Base-by-base conservation (phyloP, 2,113 vertebrate genomes). In the Conger conger region DNA sequence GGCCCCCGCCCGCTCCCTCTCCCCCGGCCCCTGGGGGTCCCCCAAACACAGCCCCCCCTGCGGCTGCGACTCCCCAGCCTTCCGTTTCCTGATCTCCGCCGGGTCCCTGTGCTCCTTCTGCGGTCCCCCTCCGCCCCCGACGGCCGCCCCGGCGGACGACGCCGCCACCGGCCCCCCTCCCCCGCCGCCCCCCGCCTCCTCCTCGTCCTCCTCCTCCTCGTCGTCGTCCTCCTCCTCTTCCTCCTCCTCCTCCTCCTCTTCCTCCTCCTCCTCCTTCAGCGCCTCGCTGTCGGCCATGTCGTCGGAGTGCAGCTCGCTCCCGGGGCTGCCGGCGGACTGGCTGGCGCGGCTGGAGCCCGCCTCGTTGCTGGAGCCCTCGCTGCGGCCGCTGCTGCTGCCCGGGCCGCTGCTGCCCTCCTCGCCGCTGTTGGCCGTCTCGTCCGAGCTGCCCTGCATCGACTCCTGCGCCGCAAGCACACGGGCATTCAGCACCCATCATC, bases 391-490 rank as follows among this genome's bases (percentile, higher is more conserved):
- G 93, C 97, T 99, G 91, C 98, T 98, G 36, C 97, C 97, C 27
- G 97, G 97, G n/a, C 97, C 97, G 5, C 97, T 99, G 91, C 97
- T 99, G 91, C 97, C 98, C 86, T 99, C 98, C 92, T 99, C 98
- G n/a, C 97, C 98, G 16, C 98, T 99, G 92, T 99, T 99, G 15
- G 97, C 98, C 38, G 98, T 99, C 93, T 99, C 98, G 16, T 99
- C 98, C 0, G 98, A 99, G 94, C 98, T 99, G 90, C 98, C 98
- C 91, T 99, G 98, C 97, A 99, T 97, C 50, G 98, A 99, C 91
- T 99, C 98, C 98, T 99, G 84, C 9, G n/a, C n/a, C n/a, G n/a
- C n/a, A n/a, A n/a, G n/a, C n/a, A n/a, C n/a, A n/a, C n/a, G n/a
- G n/a, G n/a, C n/a, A n/a, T n/a, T n/a, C n/a, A n/a, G n/a, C n/a